Percentiles rank a stretch among this genome's conserved stretches.
Conservation (phyloP, 2,113 vertebrate genomes). For the cattle (Bos taurus) region ARS-UCD2.0 NC_037332.1:11744501-11745000, state of each 20-base stretch:
- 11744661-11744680: neutral
- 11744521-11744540: neutral
- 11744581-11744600: neutral
- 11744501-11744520: neutral
- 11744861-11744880: too few relatives aligned
- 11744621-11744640: neutral
- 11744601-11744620: neutral
- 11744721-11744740: neutral
- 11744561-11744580: neutral
- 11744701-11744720: neutral
- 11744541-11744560: neutral
- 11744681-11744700: neutral
- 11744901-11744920: neutral
- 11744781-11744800: neutral
- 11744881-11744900: neutral
- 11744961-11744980: neutral
- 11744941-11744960: neutral
- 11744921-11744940: neutral
- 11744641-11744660: neutral
- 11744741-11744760: neutral
- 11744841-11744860: neutral
- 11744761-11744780: neutral
- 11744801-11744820: neutral
- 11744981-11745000: too few relatives aligned
- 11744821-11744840: neutral